phyloP scores from a whole-genome alignment of 2,797 vertebrate species.

The Acanthopagrus latus region DNA sequence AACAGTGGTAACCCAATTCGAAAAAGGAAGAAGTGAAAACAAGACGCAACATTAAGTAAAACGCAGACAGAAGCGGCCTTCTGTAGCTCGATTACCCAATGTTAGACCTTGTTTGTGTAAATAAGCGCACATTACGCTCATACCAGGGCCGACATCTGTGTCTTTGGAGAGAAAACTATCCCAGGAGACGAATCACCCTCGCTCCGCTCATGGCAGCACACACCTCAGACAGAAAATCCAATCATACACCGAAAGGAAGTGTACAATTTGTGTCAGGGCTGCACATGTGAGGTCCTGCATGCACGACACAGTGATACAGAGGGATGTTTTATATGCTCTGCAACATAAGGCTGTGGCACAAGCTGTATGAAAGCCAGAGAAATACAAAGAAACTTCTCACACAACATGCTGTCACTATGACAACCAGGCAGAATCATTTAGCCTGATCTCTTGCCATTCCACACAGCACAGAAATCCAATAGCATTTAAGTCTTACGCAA shows the following conservation, averaged over 20 bases:
- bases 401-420: constrained; percentile 88
- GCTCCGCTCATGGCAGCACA: constrained; percentile 10
- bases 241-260: constrained; percentile 45
- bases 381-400: constrained; percentile 86
- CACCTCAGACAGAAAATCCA: constrained; percentile 33
- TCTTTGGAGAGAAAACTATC: constrained; percentile 34
- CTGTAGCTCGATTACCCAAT: constrained; percentile 28
- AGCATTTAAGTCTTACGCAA: constrained; percentile 85
- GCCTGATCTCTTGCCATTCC: constrained; percentile 85
- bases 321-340: constrained; percentile 64
- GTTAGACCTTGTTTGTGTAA: constrained; percentile 7
- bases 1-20: constrained; percentile 51
- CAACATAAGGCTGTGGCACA: constrained; percentile 76
- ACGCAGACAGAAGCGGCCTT: neutral
- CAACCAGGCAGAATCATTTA: constrained; percentile 87
- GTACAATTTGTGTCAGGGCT: constrained; percentile 51
- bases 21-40: constrained; percentile 35
- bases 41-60: constrained; percentile 28
- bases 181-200: constrained; percentile 44
- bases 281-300: constrained; percentile 44
- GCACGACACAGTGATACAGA: constrained; percentile 55
- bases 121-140: constrained; percentile 16
- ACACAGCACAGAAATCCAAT: constrained; percentile 84
- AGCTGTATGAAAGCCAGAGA: constrained; percentile 79
- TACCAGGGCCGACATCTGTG: constrained; percentile 14